phyloP scores from a whole-genome alignment of 2,113 vertebrate genomes.

The Bungarus multicinctus region DNA sequence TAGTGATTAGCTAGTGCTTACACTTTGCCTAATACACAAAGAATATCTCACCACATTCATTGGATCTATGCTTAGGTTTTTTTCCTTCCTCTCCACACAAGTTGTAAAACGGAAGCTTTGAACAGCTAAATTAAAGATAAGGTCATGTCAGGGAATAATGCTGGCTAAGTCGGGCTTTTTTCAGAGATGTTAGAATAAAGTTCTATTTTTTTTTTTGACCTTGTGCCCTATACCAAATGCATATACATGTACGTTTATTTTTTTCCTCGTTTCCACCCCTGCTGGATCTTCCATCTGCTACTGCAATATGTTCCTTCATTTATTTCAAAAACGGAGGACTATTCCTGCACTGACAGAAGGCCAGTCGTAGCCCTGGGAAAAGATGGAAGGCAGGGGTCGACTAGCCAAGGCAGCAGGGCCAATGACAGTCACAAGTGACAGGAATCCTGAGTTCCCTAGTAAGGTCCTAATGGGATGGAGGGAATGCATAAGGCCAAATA shows the following conservation, averaged over 20 bases:
- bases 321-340: neutral
- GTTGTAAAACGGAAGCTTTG: neutral
- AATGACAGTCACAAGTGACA: neutral
- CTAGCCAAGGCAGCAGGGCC: neutral
- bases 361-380: too few species aligned
- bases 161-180: neutral
- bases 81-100: neutral
- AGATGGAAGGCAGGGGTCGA: neutral
- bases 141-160: neutral
- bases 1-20: neutral
- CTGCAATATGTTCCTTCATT: neutral
- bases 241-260: neutral
- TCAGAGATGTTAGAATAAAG: neutral
- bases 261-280: neutral
- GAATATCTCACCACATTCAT: neutral
- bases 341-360: neutral
- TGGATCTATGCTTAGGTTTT: neutral
- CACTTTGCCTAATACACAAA: neutral
- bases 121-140: slow-evolving; percentile 5
- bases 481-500: neutral
- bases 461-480: neutral
- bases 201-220: neutral
- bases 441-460: neutral
- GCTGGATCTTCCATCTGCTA: slow-evolving; percentile 21
- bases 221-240: neutral